These are phyloP conservation scores for Heliconius aoede DNA, from an alignment of 2,888 invertebrate species.

Conservation along the genomic window DNA sequence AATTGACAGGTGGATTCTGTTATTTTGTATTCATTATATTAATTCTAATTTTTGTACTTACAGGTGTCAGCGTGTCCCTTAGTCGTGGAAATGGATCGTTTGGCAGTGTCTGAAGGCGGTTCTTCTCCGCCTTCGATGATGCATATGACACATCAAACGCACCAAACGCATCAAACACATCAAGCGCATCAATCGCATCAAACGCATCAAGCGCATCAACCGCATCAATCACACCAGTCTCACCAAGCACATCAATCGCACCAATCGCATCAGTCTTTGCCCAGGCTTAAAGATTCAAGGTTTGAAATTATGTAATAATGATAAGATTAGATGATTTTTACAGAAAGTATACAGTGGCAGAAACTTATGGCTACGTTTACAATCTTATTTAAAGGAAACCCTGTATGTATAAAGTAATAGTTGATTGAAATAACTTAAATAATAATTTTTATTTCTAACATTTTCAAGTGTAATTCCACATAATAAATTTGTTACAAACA, in stretches of 20 bases:
- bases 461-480: too few species aligned
- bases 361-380: not conserved
- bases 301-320: conserved; percentile 42
- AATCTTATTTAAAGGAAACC: not conserved
- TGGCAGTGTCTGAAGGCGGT: conserved; percentile 65
- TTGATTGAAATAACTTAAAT: not conserved
- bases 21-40: not conserved
- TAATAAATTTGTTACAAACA: too few species aligned
- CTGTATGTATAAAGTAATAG: not conserved
- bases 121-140: conserved; percentile 57
- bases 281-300: conserved; percentile 72
- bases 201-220: conserved; percentile 34
- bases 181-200: conserved; percentile 48
- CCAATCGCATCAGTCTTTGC: conserved; percentile 48
- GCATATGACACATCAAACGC: conserved; percentile 46
- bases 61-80: conserved; percentile 57
- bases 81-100: conserved; percentile 69
- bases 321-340: too few species aligned
- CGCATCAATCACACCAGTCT: conserved; percentile 48
- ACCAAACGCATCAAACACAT: conserved; percentile 37
- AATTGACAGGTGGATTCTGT: not conserved
- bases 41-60: not conserved
- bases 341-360: not conserved
- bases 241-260: conserved; percentile 41
- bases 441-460: not conserved